These are phyloP conservation scores for Dermochelys coriacea DNA, from an alignment of 2,797 vertebrate species.

Conservation along the genomic window DNA sequence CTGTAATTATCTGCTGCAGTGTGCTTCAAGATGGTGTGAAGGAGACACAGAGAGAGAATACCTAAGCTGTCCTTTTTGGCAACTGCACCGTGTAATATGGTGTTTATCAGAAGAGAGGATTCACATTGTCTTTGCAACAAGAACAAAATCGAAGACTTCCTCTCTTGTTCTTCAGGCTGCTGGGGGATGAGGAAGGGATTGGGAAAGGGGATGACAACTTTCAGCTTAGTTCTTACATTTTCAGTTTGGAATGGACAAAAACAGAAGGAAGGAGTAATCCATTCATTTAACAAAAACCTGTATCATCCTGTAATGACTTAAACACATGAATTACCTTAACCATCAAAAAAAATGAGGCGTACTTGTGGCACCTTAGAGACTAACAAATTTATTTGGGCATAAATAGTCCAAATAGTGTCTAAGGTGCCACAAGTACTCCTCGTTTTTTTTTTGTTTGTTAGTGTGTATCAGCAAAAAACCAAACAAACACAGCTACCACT, in stretches of 20 bases:
- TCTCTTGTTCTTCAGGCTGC: neutral
- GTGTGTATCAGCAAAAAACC: too few species aligned
- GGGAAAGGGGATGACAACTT: neutral
- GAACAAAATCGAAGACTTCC: neutral
- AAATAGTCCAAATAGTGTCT: too few species aligned
- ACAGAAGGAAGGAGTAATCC: neutral
- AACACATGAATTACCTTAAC: neutral
- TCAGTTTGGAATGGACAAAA: neutral
- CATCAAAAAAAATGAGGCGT: neutral
- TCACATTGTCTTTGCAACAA: neutral
- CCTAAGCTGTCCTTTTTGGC: neutral
- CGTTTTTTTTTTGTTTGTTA: too few species aligned
- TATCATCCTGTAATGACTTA: neutral
- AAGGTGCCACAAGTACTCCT: too few species aligned
- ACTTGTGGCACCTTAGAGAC: neutral
- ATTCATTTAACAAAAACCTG: neutral
- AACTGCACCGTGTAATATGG: neutral
- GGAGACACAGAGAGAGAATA: rapidly evolving
- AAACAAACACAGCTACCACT: too few species aligned
- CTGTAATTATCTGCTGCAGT: neutral
- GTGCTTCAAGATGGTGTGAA: neutral
- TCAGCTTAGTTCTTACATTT: rapidly evolving
- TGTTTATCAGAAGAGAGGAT: neutral
- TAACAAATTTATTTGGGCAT: too few species aligned
- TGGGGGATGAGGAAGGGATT: neutral